phyloP scores from a whole-genome alignment of 1,140 invertebrate genomes.

The Macrobrachium rosenbergii region DNA sequence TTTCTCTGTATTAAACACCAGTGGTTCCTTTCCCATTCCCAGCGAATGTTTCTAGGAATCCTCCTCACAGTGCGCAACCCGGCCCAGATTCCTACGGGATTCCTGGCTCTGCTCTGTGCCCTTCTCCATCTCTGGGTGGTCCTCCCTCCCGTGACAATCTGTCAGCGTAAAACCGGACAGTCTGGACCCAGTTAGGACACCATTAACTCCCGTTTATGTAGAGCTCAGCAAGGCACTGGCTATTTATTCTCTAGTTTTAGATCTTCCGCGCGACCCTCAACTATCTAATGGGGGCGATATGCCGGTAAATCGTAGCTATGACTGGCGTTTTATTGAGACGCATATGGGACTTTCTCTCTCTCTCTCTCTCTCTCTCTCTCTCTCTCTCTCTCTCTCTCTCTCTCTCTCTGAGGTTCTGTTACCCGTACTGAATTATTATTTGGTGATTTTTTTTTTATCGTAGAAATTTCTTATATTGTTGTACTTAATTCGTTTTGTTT shows the following conservation, averaged over 20 bases:
- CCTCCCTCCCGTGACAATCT: background rate
- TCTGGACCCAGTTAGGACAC: slow-evolving; percentile 32
- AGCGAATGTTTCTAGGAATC: too few species aligned
- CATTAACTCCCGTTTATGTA: slow-evolving; percentile 40
- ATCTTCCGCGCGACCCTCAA: slow-evolving; percentile 4
- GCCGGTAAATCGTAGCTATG: slow-evolving; percentile 6
- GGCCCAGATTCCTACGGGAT: background rate
- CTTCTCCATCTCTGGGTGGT: background rate
- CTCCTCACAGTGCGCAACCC: too few species aligned
- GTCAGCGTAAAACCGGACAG: slow-evolving; percentile 37
- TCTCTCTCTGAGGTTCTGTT: background rate
- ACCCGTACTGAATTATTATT: background rate
- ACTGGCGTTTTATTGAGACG: slow-evolving; percentile 2
- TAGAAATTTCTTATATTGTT: too few species aligned
- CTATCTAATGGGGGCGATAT: slow-evolving; percentile 13
- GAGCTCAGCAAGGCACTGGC: background rate
- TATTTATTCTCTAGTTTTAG: slow-evolving; percentile 22
- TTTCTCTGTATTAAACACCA: too few species aligned
- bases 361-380: slow-evolving; percentile 41
- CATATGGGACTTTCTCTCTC: slow-evolving; percentile 10
- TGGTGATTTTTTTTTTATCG: too few species aligned
- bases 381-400: slow-evolving; percentile 14
- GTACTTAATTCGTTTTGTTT: too few species aligned
- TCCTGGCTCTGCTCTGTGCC: background rate
- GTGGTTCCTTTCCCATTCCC: too few species aligned